A percentile compares a stretch with the other conserved stretches of the same genome.
Evolutionary conservation across 37 sponge, comb jelly and placozoan genomes (phyloP).

Genomic region (Spongilla lacustris): DNA sequence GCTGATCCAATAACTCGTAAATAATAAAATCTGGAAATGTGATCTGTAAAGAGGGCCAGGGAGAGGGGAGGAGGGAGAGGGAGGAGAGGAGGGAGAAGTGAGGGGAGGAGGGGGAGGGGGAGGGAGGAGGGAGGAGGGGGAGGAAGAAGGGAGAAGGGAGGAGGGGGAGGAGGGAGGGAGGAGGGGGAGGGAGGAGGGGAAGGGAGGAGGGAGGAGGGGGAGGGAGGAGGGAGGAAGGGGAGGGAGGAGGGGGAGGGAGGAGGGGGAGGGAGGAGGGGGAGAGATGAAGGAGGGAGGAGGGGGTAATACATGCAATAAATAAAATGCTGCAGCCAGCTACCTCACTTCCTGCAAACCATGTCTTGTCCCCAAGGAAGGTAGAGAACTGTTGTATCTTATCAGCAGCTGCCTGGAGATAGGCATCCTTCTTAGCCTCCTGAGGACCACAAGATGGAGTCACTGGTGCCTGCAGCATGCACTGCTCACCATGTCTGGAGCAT

Average conservation of each 20-base stretch:
- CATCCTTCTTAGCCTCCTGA: conserved; percentile 32
- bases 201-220: too few species aligned
- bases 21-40: conserved; percentile 78
- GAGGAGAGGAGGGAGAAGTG: neutral
- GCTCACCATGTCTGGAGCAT: conserved; percentile 50
- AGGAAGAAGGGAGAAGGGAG: too few species aligned
- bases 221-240: too few species aligned
- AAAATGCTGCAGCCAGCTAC: too few species aligned
- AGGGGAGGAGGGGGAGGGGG: too few species aligned
- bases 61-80: neutral
- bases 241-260: neutral
- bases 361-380: conserved; percentile 58
- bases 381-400: conserved; percentile 52
- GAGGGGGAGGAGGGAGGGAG: too few species aligned
- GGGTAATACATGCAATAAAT: too few species aligned
- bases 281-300: neutral
- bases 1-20: conserved; percentile 82
- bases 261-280: neutral
- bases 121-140: too few species aligned
- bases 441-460: neutral
- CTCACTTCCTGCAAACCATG: conserved; percentile 68
- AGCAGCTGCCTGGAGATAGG: conserved; percentile 48
- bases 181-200: too few species aligned
- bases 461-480: conserved; percentile 5
- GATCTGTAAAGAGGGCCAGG: too few species aligned